These are phyloP conservation scores for Dexiosoma caninum DNA, from an alignment of 2,888 invertebrate species.

Conservation along the genomic window DNA sequence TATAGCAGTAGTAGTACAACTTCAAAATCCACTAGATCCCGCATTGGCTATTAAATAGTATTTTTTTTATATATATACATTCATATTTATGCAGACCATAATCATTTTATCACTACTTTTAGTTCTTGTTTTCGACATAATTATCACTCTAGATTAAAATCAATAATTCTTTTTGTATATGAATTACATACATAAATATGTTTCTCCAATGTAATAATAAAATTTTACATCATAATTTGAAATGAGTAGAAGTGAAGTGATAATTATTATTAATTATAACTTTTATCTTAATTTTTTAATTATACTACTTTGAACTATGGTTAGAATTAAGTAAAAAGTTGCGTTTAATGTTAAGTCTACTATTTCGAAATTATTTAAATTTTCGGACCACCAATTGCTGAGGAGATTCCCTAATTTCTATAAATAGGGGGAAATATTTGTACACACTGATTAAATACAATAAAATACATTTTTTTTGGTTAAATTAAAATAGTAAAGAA, in stretches of 20 bases:
- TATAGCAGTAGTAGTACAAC: conserved; percentile 78
- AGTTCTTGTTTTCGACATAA: conserved; percentile 7
- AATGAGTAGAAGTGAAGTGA: not conserved
- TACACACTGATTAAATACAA: not conserved
- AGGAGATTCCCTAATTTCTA: conserved; percentile 7
- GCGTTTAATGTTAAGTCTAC: conserved; percentile 21
- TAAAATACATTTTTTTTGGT: conserved; percentile 28
- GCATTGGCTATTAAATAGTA: conserved; percentile 69
- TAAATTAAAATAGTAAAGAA: conserved; percentile 30
- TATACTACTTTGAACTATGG: conserved; percentile 1
- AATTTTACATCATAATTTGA: conserved; percentile 9
- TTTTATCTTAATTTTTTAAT: not conserved
- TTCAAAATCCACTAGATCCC: conserved; percentile 76
- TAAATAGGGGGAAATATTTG: not conserved
- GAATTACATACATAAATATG: conserved; percentile 4
- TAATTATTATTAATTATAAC: conserved; percentile 13
- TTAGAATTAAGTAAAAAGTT: conserved; percentile 52
- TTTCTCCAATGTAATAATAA: conserved; percentile 16
- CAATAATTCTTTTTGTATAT: conserved; percentile 17
- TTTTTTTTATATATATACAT: not conserved
- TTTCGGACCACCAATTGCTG: conserved; percentile 19
- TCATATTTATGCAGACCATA: not conserved
- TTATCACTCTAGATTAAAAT: conserved; percentile 49
- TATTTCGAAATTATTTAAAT: conserved; percentile 13
- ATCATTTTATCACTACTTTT: conserved; percentile 15